A percentile compares a stretch with the other conserved stretches of the same genome.
Conservation (phyloP, 2,113 vertebrate species). For the Sciurus niger region DNA sequence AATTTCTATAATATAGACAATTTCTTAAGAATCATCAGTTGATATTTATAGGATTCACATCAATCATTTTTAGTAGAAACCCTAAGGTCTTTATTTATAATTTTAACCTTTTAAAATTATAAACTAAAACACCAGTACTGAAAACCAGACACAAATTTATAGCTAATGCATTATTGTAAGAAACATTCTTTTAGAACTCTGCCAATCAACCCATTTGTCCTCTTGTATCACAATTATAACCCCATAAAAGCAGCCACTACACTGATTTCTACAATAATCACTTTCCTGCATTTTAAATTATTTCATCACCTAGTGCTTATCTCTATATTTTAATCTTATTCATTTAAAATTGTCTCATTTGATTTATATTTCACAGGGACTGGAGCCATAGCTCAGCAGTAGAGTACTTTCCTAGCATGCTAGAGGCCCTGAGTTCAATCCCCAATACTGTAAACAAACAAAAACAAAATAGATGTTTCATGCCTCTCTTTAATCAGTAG, state of each 20-base stretch:
- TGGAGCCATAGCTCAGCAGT: background rate
- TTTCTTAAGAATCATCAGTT: slow-evolving; percentile 57
- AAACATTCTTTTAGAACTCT: background rate
- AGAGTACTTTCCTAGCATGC: background rate
- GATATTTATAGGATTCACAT: slow-evolving; percentile 55
- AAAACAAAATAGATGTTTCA: no score
- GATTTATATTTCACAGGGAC: background rate
- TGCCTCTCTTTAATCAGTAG: background rate
- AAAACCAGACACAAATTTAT: slow-evolving; percentile 31
- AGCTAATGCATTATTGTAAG: background rate
- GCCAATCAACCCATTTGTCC: background rate
- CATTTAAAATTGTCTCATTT: slow-evolving; percentile 33
- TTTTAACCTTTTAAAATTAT: slow-evolving; percentile 56
- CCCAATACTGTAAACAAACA: background rate
- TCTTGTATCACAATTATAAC: background rate
- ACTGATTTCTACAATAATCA: background rate
- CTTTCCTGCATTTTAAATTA: background rate
- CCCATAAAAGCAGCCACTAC: background rate
- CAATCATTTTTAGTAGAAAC: slow-evolving; percentile 64
- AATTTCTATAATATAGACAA: slow-evolving; percentile 68
- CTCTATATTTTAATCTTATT: background rate
- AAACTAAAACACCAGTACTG: slow-evolving; percentile 54
- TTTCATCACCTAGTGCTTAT: background rate
- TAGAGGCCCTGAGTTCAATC: background rate
- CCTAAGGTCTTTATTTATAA: slow-evolving; percentile 48